Percentiles rank a stretch among this genome's conserved stretches.
phyloP scores from a whole-genome alignment of 2,888 invertebrate species.

The Apodemia duryi region DNA sequence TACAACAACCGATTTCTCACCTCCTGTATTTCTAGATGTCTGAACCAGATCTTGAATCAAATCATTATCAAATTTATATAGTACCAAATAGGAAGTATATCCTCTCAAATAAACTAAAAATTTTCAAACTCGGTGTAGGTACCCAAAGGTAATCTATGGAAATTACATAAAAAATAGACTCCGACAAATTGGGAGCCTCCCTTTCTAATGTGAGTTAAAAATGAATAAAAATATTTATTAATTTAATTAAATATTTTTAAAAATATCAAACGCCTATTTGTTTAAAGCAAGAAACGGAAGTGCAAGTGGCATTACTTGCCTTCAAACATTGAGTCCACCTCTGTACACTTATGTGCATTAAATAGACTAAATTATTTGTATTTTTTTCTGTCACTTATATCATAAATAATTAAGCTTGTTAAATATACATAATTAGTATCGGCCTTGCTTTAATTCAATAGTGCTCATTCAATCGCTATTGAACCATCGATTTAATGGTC shows the following conservation, averaged over 20 bases:
- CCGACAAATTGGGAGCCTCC: too few relatives aligned
- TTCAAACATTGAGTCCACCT: neutral
- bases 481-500: conserved; percentile 12
- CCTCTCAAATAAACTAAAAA: too few relatives aligned
- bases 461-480: neutral
- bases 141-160: too few relatives aligned
- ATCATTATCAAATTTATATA: too few relatives aligned
- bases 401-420: neutral
- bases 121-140: too few relatives aligned
- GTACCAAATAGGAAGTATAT: too few relatives aligned
- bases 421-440: neutral
- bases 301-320: neutral
- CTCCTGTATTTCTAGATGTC: too few relatives aligned
- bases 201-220: too few relatives aligned
- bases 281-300: neutral
- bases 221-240: too few relatives aligned
- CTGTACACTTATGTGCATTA: neutral
- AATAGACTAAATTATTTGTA: neutral
- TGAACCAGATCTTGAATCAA: too few relatives aligned
- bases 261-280: neutral
- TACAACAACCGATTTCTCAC: too few relatives aligned
- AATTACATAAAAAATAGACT: too few relatives aligned
- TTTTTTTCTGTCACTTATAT: neutral
- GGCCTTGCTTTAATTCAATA: neutral
- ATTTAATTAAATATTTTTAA: neutral